These are phyloP conservation scores for Gari tellinella DNA, from an alignment of 2,888 invertebrate genomes.

Conservation along the genomic window DNA sequence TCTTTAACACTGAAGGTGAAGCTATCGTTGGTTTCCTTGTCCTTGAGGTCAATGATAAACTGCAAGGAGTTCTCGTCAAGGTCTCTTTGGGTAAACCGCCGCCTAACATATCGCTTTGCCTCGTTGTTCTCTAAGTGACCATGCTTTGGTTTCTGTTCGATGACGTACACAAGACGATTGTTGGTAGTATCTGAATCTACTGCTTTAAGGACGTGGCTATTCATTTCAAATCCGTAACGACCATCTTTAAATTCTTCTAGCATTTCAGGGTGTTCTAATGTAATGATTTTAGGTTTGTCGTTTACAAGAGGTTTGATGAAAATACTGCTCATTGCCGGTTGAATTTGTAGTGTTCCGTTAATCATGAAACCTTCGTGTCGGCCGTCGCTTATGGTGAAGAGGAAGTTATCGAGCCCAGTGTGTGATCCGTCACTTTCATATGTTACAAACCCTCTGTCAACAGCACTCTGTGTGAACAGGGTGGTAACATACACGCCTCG, in stretches of 20 bases:
- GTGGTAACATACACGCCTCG: constrained; percentile 69
- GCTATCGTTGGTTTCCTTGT: constrained; percentile 76
- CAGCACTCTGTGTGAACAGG: constrained; percentile 82
- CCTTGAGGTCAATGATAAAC: constrained; percentile 77
- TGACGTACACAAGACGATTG: constrained; percentile 76
- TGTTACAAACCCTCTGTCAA: constrained; percentile 79
- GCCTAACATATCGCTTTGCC: constrained; percentile 77
- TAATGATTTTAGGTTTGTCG: constrained; percentile 79
- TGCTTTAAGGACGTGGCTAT: constrained; percentile 74
- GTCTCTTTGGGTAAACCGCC: constrained; percentile 82
- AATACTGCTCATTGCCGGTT: constrained; percentile 79
- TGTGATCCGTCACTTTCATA: constrained; percentile 78
- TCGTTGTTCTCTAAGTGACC: constrained; percentile 81
- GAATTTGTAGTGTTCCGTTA: constrained; percentile 76
- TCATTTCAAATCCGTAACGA: constrained; percentile 78
- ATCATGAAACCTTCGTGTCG: constrained; percentile 79
- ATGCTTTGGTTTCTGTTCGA: constrained; percentile 76
- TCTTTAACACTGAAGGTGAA: constrained; percentile 81
- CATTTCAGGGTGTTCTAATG: constrained; percentile 73
- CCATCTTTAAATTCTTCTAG: constrained; percentile 76
- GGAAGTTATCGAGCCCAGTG: constrained; percentile 78
- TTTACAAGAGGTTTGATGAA: constrained; percentile 79
- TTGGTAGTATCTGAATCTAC: constrained; percentile 77
- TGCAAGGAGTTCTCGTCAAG: constrained; percentile 79
- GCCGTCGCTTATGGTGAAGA: constrained; percentile 79